phyloP scores from a whole-genome alignment of 1,140 invertebrate species.

The Leptinotarsa undecemlineata region DNA sequence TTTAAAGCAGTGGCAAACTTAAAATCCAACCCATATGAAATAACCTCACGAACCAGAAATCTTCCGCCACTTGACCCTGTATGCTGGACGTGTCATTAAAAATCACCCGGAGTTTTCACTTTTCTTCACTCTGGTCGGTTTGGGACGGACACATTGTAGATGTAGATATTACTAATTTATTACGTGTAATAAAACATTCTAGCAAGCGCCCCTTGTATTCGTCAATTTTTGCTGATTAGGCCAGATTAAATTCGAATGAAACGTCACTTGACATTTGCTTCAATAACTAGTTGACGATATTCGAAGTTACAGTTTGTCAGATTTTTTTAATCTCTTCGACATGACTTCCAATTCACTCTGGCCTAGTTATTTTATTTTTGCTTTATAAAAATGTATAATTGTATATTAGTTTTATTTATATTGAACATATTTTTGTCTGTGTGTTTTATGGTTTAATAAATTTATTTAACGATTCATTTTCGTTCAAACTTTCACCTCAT shows the following conservation, averaged over 20 bases:
- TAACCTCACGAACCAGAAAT: not conserved
- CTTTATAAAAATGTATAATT: constrained; percentile 38
- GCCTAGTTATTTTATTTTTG: constrained; percentile 21
- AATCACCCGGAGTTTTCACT: constrained; percentile 12
- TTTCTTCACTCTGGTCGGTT: constrained; percentile 11
- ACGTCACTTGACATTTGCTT: too few species aligned
- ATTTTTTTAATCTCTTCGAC: too few species aligned
- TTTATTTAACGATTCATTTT: constrained; percentile 33
- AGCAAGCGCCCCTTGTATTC: constrained; percentile 26
- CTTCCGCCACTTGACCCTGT: not conserved
- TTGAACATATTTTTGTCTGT: constrained; percentile 36
- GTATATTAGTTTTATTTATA: constrained; percentile 38
- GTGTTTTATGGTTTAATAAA: constrained; percentile 40
- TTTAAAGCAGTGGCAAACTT: too few species aligned
- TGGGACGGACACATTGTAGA: constrained; percentile 7
- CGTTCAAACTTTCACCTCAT: not conserved
- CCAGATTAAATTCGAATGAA: not conserved
- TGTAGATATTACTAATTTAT: constrained; percentile 33
- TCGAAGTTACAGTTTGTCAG: too few species aligned
- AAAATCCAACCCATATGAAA: not conserved
- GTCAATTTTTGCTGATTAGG: constrained; percentile 6
- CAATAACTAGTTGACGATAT: too few species aligned
- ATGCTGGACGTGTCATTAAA: not conserved
- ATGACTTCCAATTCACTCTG: not conserved
- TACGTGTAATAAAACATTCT: constrained; percentile 25